These are phyloP conservation scores for Petaurus breviceps DNA, from an alignment of 2,113 vertebrate species.

Conservation along the genomic window DNA sequence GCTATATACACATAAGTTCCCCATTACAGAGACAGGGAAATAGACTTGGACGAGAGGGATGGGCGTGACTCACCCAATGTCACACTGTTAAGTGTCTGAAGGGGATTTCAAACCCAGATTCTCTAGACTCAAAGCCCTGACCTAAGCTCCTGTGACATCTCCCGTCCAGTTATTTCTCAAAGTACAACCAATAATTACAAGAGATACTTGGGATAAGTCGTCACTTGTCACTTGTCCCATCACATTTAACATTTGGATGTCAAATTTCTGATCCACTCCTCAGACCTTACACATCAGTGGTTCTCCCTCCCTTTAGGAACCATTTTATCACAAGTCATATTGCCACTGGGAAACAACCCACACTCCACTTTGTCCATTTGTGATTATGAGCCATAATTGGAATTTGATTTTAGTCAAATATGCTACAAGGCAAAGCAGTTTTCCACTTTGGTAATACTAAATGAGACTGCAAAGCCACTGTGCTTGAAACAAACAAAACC, in stretches of 20 bases:
- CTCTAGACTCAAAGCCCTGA: neutral
- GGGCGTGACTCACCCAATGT: neutral
- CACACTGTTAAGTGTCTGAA: neutral
- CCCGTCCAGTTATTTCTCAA: neutral
- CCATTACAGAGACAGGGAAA: neutral
- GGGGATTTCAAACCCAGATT: neutral
- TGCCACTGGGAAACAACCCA: neutral
- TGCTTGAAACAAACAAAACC: constrained; percentile 10
- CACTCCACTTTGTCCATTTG: neutral
- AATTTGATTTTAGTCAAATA: constrained; percentile 10
- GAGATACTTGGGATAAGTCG: neutral
- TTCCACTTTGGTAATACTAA: constrained; percentile 19
- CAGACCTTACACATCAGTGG: neutral
- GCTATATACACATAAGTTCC: neutral
- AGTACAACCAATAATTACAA: neutral
- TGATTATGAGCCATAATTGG: neutral
- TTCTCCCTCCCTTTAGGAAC: neutral
- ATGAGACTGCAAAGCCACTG: neutral
- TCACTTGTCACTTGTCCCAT: neutral
- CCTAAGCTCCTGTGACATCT: neutral
- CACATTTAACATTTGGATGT: neutral
- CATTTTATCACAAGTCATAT: neutral
- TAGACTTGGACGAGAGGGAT: neutral
- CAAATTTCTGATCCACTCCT: neutral
- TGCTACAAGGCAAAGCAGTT: constrained; percentile 6